Percentiles rank a stretch among this genome's conserved stretches.
These are phyloP conservation scores for Chrosomus eos DNA, from an alignment of 2,797 vertebrate species.

Conservation along the genomic window DNA sequence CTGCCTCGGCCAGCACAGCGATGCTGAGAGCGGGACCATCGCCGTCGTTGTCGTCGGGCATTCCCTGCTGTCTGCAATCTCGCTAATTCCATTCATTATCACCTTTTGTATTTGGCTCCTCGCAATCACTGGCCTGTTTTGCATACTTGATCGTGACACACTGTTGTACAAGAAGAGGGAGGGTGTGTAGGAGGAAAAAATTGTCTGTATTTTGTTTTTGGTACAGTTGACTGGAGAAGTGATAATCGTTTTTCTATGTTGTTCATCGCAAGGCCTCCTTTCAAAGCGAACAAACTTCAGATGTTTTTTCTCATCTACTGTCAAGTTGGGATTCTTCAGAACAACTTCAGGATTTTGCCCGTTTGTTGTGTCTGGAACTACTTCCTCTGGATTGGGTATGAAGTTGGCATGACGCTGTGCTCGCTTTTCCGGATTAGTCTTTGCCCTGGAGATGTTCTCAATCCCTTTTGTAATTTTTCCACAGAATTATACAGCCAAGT, in stretches of 20 bases:
- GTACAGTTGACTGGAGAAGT: slow-evolving; percentile 57
- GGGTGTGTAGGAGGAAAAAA: slow-evolving; percentile 54
- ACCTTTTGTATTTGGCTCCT: slow-evolving; percentile 59
- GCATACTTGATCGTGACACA: slow-evolving; percentile 74
- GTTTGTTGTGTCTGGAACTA: slow-evolving; percentile 55
- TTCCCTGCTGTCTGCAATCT: slow-evolving; percentile 60
- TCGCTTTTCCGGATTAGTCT: slow-evolving; percentile 43
- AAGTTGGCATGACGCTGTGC: slow-evolving; percentile 43
- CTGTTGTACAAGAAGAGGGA: slow-evolving; percentile 61
- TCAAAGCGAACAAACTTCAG: neutral
- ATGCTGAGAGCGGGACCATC: slow-evolving; percentile 49
- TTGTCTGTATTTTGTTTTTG: slow-evolving; percentile 18
- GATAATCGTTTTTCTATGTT: slow-evolving; percentile 36
- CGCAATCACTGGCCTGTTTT: slow-evolving; percentile 71
- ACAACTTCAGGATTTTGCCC: slow-evolving; percentile 13
- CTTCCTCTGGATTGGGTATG: slow-evolving; percentile 32
- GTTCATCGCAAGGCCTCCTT: slow-evolving; percentile 62
- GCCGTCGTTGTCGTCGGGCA: slow-evolving; percentile 56
- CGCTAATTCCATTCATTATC: slow-evolving; percentile 59
- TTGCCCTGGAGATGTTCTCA: neutral
- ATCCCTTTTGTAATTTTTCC: neutral
- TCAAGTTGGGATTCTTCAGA: neutral
- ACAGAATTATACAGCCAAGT: neutral
- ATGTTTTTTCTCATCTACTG: slow-evolving; percentile 44
- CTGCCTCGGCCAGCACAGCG: slow-evolving; percentile 61